These are phyloP conservation scores for Helostoma temminkii DNA, from an alignment of 2,797 vertebrate genomes.

Conservation along the genomic window DNA sequence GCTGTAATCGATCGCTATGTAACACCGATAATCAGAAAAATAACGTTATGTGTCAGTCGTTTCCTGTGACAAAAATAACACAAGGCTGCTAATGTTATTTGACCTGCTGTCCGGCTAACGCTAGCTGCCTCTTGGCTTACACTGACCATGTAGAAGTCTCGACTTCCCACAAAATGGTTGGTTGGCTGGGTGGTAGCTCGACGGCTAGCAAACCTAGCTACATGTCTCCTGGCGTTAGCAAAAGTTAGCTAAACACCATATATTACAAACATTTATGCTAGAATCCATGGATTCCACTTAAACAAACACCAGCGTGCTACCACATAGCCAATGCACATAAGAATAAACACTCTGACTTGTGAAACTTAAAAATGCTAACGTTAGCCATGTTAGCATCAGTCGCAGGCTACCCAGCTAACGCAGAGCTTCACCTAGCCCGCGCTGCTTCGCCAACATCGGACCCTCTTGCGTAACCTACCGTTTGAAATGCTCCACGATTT, in stretches of 20 bases:
- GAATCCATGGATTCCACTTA: neutral
- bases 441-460: slow-evolving; percentile 61
- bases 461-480: slow-evolving; percentile 89
- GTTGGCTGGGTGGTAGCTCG: slow-evolving; percentile 73
- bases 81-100: neutral
- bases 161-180: slow-evolving; percentile 83
- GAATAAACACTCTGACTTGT: neutral
- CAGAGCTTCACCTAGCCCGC: slow-evolving; percentile 67
- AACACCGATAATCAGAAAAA: neutral
- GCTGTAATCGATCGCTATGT: neutral
- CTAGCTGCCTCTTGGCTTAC: slow-evolving; percentile 50
- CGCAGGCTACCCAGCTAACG: slow-evolving; percentile 51
- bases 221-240: slow-evolving; percentile 32
- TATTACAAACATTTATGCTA: neutral
- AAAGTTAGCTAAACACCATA: slow-evolving; percentile 63
- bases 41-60: neutral
- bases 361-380: slow-evolving; percentile 58
- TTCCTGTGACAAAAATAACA: neutral
- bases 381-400: slow-evolving; percentile 64
- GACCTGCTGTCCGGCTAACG: slow-evolving; percentile 22
- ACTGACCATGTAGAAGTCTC: slow-evolving; percentile 69
- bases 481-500: slow-evolving; percentile 99
- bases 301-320: neutral
- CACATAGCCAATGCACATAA: neutral
- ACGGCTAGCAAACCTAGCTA: slow-evolving; percentile 65